Conservation (phyloP, 2,113 vertebrate genomes). For the Aphelocoma coerulescens region DNA sequence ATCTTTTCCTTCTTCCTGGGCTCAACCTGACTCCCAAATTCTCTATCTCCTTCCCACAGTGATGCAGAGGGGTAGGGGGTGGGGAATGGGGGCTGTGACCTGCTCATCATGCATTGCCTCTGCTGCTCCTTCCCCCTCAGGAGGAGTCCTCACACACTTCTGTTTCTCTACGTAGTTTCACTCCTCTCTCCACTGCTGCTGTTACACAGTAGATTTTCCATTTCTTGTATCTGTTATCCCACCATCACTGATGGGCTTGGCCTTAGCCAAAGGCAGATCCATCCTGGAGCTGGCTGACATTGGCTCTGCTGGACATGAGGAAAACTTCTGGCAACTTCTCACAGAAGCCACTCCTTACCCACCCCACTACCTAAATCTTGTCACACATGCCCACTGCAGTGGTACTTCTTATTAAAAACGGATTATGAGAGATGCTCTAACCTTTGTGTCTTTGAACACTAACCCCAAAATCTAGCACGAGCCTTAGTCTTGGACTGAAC, state of each 20-base stretch:
- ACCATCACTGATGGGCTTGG: not conserved
- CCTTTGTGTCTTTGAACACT: not conserved
- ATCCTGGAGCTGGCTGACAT: not conserved
- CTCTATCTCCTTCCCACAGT: not conserved
- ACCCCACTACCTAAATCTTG: not conserved
- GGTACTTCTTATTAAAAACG: not conserved
- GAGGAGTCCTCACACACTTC: not conserved
- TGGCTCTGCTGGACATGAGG: not conserved
- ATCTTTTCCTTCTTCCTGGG: not conserved
- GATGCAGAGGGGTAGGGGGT: not conserved
- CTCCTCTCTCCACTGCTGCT: not conserved
- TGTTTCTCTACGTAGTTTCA: accelerated
- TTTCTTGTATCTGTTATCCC: not conserved
- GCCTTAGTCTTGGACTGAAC: not conserved
- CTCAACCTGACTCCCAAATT: not conserved
- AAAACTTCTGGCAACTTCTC: not conserved
- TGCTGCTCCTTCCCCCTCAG: not conserved
- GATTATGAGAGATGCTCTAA: not conserved
- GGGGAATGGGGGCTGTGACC: too few species aligned
- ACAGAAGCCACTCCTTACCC: not conserved
- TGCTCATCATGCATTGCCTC: not conserved
- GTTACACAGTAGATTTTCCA: not conserved
- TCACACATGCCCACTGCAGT: not conserved
- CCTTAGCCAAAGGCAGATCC: not conserved
- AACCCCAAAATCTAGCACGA: not conserved